A percentile compares a stretch with the other conserved stretches of the same genome.
These are phyloP conservation scores for Eupithecia subfuscata DNA, from an alignment of 2,888 invertebrate species.

Conservation along the genomic window DNA sequence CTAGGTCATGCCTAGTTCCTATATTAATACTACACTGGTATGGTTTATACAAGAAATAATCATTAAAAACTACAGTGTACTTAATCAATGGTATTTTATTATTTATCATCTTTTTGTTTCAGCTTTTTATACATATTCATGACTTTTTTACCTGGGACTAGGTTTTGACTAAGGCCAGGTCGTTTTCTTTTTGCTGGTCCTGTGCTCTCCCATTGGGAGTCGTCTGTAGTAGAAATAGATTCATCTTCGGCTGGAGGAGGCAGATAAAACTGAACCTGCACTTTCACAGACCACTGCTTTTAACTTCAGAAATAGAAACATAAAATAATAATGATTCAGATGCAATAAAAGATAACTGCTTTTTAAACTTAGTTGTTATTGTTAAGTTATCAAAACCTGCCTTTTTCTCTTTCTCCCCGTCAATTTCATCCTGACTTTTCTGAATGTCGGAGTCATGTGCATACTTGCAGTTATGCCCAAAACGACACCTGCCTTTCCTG, in stretches of 20 bases:
- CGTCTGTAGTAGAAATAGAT: constrained; percentile 66
- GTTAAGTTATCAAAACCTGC: background rate
- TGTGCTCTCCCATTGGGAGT: constrained; percentile 75
- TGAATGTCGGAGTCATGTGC: constrained; percentile 95
- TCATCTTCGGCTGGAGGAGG: constrained; percentile 62
- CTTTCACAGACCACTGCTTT: constrained; percentile 76
- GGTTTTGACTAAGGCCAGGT: constrained; percentile 89
- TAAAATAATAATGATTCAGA: too few relatives aligned
- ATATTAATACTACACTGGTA: too few relatives aligned
- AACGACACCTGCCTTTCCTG: constrained; percentile 94
- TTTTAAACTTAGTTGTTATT: background rate
- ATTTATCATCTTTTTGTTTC: constrained; percentile 76
- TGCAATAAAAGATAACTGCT: background rate
- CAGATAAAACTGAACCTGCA: constrained; percentile 68
- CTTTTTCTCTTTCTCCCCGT: constrained; percentile 82
- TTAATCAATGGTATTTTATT: constrained; percentile 32
- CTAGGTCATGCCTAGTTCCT: too few relatives aligned
- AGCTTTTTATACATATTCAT: constrained; percentile 90
- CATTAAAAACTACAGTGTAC: background rate
- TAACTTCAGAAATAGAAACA: constrained; percentile 67
- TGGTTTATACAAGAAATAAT: background rate
- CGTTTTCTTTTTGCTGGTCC: constrained; percentile 87
- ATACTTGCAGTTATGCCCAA: constrained; percentile 96
- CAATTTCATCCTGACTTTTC: constrained; percentile 84
- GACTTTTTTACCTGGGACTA: constrained; percentile 93